phyloP scores from a whole-genome alignment of 2,888 invertebrate species.

The Drosophila mimetica region DNA sequence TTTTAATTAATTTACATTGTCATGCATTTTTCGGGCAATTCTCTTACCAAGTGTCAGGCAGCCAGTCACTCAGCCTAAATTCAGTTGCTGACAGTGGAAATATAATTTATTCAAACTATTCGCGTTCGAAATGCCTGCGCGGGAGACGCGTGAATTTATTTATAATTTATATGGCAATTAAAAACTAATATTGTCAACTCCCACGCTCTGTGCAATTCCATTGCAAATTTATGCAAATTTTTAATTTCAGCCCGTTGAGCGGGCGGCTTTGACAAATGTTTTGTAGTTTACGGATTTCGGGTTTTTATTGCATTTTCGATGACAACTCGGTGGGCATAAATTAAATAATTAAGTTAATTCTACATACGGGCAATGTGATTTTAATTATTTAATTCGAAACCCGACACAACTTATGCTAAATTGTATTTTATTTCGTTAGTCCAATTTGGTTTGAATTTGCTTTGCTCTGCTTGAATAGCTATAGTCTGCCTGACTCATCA shows the following conservation, averaged over 20 bases:
- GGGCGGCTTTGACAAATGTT: conserved; percentile 33
- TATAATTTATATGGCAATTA: conserved; percentile 76
- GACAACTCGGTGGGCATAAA: conserved; percentile 53
- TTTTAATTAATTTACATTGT: conserved; percentile 76
- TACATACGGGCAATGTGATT: conserved; percentile 57
- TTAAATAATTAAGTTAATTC: conserved; percentile 76
- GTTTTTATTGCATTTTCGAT: conserved; percentile 33
- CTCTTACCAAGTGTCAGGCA: conserved; percentile 35
- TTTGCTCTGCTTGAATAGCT: conserved; percentile 22
- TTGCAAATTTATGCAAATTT: conserved; percentile 74
- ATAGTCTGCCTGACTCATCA: conserved; percentile 56
- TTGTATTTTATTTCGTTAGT: conserved; percentile 39
- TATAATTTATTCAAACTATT: conserved; percentile 69
- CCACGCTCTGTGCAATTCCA: conserved; percentile 32
- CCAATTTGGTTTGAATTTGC: conserved; percentile 26
- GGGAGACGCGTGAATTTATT: conserved; percentile 57
- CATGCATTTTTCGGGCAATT: conserved; percentile 29
- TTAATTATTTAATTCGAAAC: conserved; percentile 69
- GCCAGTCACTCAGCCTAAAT: conserved; percentile 3
- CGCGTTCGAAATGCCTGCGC: conserved; percentile 31
- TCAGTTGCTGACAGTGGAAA: conserved; percentile 22
- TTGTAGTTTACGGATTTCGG: conserved; percentile 20
- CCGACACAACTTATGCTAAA: conserved; percentile 72
- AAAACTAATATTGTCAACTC: conserved; percentile 71
- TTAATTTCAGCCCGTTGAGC: conserved; percentile 50